Evolutionary conservation across 2,113 vertebrate genomes (phyloP).

Genomic region (Chloebia gouldiae): DNA sequence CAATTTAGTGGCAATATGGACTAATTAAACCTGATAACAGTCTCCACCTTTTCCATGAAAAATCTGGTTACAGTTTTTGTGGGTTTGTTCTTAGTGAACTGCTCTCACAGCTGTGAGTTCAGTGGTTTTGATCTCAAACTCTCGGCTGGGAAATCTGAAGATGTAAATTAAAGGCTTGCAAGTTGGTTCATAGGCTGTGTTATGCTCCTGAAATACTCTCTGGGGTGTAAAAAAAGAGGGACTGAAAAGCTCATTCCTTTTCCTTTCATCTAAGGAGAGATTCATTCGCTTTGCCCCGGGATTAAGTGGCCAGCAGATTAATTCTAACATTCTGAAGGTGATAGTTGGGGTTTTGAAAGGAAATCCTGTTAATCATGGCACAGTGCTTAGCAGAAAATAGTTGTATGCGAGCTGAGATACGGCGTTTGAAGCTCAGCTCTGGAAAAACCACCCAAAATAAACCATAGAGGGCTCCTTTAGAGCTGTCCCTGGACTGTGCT

Average conservation of each 20-base stretch:
- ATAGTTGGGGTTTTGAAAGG: background rate
- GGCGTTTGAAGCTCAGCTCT: background rate
- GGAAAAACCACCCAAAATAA: background rate
- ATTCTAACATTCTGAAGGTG: background rate
- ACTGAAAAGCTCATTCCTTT: background rate
- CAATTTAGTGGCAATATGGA: background rate
- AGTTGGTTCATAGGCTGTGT: background rate
- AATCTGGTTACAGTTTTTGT: background rate
- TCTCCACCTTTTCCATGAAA: background rate
- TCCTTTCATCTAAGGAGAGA: background rate
- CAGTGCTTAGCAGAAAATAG: background rate
- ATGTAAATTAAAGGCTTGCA: background rate
- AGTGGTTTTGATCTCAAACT: background rate
- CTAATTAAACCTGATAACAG: background rate
- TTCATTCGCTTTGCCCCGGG: background rate
- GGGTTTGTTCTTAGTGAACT: background rate
- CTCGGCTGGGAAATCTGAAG: background rate
- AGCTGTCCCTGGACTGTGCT: background rate
- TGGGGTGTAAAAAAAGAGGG: background rate
- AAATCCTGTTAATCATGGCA: background rate
- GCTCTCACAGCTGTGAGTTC: background rate
- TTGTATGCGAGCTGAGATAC: background rate
- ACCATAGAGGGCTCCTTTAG: background rate
- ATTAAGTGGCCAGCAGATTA: background rate
- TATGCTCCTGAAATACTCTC: background rate